Conservation (phyloP, 2,888 invertebrate species). For the Labia minor region DNA sequence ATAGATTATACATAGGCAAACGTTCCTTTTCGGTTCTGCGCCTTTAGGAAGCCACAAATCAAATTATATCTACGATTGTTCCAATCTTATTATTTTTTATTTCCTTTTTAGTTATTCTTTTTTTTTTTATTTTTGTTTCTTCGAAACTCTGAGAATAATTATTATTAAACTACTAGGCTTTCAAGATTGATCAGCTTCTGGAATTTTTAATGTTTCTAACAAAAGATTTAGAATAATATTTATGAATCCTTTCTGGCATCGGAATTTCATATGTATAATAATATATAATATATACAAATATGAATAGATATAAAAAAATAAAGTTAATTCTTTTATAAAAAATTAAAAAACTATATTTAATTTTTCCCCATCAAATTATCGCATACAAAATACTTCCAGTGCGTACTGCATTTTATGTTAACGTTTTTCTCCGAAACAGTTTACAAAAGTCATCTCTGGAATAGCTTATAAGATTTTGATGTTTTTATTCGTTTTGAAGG, state of each 20-base stretch:
- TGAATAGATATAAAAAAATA: too few species aligned
- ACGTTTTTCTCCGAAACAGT: too few species aligned
- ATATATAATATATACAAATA: too few species aligned
- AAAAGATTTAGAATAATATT: neutral
- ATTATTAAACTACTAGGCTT: neutral
- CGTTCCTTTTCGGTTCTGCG: too few species aligned
- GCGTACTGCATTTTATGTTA: too few species aligned
- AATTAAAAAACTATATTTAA: too few species aligned
- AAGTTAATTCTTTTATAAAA: too few species aligned
- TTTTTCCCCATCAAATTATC: too few species aligned
- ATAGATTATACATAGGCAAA: slow-evolving; percentile 7
- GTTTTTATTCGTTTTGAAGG: too few species aligned
- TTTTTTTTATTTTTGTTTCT: neutral
- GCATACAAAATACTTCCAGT: too few species aligned
- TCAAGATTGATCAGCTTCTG: neutral
- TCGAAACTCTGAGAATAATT: neutral
- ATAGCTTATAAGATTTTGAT: too few species aligned
- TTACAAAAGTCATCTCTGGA: too few species aligned
- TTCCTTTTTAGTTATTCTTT: neutral
- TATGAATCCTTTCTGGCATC: neutral
- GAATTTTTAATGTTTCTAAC: neutral
- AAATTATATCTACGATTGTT: slow-evolving; percentile 13
- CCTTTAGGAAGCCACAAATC: slow-evolving; percentile 7
- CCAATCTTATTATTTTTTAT: neutral
- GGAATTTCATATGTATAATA: neutral